A percentile compares a stretch with the other conserved stretches of the same genome.
These are phyloP conservation scores for Pangasianodon hypophthalmus DNA, from an alignment of 2,113 vertebrate species.

Conservation along the genomic window DNA sequence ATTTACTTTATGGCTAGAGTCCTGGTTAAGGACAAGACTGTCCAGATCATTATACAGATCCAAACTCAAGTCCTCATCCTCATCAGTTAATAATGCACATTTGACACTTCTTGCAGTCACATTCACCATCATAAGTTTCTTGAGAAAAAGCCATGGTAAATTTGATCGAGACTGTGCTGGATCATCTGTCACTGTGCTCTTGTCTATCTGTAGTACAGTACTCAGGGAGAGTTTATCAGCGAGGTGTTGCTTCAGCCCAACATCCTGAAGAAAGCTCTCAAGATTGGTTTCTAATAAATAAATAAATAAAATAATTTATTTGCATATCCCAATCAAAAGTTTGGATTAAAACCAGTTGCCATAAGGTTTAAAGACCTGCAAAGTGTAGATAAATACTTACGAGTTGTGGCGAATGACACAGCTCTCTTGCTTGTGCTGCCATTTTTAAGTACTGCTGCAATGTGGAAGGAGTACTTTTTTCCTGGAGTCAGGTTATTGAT, in stretches of 20 bases:
- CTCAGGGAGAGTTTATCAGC: slow-evolving; percentile 58
- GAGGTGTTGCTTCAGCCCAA: slow-evolving; percentile 51
- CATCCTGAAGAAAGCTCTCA: slow-evolving; percentile 50
- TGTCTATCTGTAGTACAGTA: slow-evolving; percentile 58
- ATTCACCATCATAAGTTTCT: slow-evolving; percentile 70
- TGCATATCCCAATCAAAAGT: neutral
- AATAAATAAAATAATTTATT: neutral
- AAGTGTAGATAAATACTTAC: slow-evolving; percentile 36
- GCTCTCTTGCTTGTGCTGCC: slow-evolving; percentile 36
- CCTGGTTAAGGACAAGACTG: neutral
- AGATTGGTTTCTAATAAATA: slow-evolving; percentile 51
- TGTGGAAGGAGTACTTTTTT: slow-evolving; percentile 38
- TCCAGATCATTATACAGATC: slow-evolving; percentile 16
- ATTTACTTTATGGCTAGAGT: slow-evolving; percentile 48
- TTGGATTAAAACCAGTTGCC: neutral
- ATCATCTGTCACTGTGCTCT: slow-evolving; percentile 57
- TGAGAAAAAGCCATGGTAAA: slow-evolving; percentile 64
- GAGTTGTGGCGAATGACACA: slow-evolving; percentile 19
- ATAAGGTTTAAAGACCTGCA: neutral
- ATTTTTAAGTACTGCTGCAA: slow-evolving; percentile 34
- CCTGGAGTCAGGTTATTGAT: slow-evolving; percentile 43
- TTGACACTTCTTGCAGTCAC: slow-evolving; percentile 61
- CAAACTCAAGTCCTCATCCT: neutral
- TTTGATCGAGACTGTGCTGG: slow-evolving; percentile 47
- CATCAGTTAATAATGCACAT: slow-evolving; percentile 1